A percentile compares a stretch with the other conserved stretches of the same genome.
These are phyloP conservation scores for Hozukius guyotensis DNA, from an alignment of 2,797 vertebrate genomes.

Conservation along the genomic window DNA sequence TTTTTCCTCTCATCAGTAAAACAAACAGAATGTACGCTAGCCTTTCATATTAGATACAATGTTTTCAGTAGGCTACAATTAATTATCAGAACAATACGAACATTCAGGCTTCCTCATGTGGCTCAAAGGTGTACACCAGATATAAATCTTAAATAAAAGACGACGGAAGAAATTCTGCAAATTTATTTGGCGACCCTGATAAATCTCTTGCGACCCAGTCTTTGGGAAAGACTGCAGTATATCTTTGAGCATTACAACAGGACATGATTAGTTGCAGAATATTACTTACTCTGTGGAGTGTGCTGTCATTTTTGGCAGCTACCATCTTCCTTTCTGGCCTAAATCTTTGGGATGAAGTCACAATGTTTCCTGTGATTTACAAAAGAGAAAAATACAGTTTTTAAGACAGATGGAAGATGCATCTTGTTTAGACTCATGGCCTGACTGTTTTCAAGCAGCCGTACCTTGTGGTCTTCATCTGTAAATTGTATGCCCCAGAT, in stretches of 20 bases:
- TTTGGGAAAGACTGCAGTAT: too few species aligned
- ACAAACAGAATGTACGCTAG: too few species aligned
- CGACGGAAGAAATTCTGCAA: too few species aligned
- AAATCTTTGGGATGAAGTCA: conserved; percentile 11
- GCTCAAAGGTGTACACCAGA: too few species aligned
- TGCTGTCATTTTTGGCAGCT: neutral
- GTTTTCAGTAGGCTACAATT: too few species aligned
- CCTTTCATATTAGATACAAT: too few species aligned
- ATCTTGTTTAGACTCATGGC: conserved; percentile 4
- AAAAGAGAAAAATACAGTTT: neutral
- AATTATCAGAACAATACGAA: too few species aligned
- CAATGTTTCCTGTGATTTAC: neutral
- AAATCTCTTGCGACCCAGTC: too few species aligned
- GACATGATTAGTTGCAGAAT: neutral
- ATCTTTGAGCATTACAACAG: neutral
- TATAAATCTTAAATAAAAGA: too few species aligned
- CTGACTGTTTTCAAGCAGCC: neutral
- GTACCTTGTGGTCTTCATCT: neutral
- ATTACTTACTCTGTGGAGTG: neutral
- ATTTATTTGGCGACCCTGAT: too few species aligned
- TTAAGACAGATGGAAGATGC: neutral
- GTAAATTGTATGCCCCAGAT: neutral
- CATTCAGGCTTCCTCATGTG: too few species aligned
- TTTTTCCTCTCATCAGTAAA: too few species aligned
- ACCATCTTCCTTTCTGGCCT: neutral